These are phyloP conservation scores for Eurosta solidaginis DNA, from an alignment of 1,140 invertebrate species.

Conservation along the genomic window DNA sequence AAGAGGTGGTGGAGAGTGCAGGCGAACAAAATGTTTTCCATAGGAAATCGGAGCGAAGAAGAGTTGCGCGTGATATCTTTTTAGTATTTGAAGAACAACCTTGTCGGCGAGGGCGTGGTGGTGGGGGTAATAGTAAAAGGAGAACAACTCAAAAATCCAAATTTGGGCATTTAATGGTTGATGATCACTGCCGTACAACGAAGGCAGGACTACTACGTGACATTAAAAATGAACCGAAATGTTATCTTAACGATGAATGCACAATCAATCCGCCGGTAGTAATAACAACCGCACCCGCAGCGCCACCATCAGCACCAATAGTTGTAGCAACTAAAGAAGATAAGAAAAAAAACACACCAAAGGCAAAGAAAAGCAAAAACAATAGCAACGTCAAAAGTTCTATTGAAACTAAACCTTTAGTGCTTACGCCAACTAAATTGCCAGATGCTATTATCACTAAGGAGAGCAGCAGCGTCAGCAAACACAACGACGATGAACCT, in stretches of 20 bases:
- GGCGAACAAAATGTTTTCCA: conserved; percentile 43
- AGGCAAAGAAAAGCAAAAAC: neutral
- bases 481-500: neutral
- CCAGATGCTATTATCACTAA: neutral
- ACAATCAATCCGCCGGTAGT: neutral
- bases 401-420: conserved; percentile 3
- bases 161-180: conserved; percentile 53
- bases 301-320: too few relatives aligned
- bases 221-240: conserved; percentile 58
- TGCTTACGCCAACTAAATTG: neutral
- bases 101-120: conserved; percentile 45
- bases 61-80: conserved; percentile 57
- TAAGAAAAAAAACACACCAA: conserved; percentile 2
- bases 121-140: conserved; percentile 39
- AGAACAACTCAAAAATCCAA: conserved; percentile 47
- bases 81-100: conserved; percentile 56
- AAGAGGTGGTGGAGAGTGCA: conserved; percentile 43
- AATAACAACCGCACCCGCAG: neutral
- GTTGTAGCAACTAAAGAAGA: conserved; percentile 33
- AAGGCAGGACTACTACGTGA: conserved; percentile 51
- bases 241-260: conserved; percentile 35
- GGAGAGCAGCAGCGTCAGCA: neutral
- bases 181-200: conserved; percentile 42
- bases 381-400: neutral
- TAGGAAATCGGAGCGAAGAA: conserved; percentile 54